Percentiles rank a stretch among this genome's conserved stretches.
Evolutionary conservation across 2,888 invertebrate genomes (phyloP).

Genomic region (Hirtodrosophila cameraria): DNA sequence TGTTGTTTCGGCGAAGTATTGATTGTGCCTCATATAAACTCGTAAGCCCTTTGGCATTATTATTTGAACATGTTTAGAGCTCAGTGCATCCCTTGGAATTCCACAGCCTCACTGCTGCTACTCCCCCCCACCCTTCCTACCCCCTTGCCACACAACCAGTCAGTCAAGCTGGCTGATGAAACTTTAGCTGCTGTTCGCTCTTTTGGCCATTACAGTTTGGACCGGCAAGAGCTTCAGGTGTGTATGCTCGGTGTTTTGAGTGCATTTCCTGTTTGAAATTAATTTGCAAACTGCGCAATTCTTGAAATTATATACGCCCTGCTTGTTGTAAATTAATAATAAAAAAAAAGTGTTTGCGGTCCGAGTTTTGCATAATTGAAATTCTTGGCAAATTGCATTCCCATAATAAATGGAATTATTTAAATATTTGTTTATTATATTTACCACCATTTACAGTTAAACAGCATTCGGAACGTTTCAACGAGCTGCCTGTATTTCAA

Average conservation of each 20-base stretch:
- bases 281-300: slow-evolving; percentile 13
- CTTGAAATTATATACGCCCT: background rate
- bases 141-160: too few relatives aligned
- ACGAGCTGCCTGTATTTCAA: background rate
- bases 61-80: slow-evolving; percentile 7
- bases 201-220: slow-evolving; percentile 19
- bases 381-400: slow-evolving; percentile 1
- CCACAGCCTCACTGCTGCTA: too few relatives aligned
- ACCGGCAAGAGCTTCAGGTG: slow-evolving; percentile 37
- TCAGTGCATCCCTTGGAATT: background rate
- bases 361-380: slow-evolving; percentile 4
- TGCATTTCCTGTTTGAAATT: slow-evolving; percentile 18
- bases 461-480: background rate
- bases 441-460: too few relatives aligned
- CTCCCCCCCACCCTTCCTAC: too few relatives aligned
- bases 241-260: slow-evolving; percentile 6
- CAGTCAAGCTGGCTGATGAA: slow-evolving; percentile 4
- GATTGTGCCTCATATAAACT: background rate
- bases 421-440: background rate
- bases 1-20: slow-evolving; percentile 18
- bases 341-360: slow-evolving; percentile 4
- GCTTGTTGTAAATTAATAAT: slow-evolving; percentile 1
- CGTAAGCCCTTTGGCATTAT: slow-evolving; percentile 12
- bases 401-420: background rate
- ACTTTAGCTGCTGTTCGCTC: slow-evolving; percentile 13